phyloP scores from a whole-genome alignment of 1,140 invertebrate genomes.

The Lucilia cuprina region DNA sequence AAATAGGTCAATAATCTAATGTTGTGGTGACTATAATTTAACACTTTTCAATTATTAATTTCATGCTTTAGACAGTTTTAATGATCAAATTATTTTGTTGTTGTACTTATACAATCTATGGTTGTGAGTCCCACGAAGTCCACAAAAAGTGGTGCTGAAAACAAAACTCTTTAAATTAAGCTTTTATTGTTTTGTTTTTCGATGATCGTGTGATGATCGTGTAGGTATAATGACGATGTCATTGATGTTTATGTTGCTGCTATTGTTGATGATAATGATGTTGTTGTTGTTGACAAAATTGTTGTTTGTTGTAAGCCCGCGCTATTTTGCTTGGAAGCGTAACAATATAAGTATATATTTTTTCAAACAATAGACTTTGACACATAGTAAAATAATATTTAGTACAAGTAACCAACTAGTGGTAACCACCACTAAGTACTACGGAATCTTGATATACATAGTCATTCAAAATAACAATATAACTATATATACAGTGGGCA shows the following conservation, averaged over 20 bases:
- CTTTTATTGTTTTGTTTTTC: background rate
- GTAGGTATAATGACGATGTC: background rate
- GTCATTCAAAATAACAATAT: too few species aligned
- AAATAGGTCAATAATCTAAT: conserved; percentile 3
- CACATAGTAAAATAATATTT: background rate
- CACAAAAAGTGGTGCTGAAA: background rate
- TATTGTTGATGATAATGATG: background rate
- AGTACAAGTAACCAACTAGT: too few species aligned
- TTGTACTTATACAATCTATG: background rate
- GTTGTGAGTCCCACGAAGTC: background rate
- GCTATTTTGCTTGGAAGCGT: background rate
- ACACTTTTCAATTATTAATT: background rate
- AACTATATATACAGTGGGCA: too few species aligned
- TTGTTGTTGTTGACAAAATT: background rate
- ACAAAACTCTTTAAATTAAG: background rate
- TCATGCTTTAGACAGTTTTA: background rate
- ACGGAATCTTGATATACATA: too few species aligned
- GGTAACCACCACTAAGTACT: too few species aligned
- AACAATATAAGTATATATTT: background rate
- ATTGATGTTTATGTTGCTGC: background rate
- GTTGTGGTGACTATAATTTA: background rate
- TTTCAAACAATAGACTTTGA: background rate
- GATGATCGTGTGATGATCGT: background rate
- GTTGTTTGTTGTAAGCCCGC: background rate
- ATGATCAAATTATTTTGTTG: background rate